Evolutionary conservation across 1,140 invertebrate species (phyloP).

Genomic region (Nixonia krombeini): DNA sequence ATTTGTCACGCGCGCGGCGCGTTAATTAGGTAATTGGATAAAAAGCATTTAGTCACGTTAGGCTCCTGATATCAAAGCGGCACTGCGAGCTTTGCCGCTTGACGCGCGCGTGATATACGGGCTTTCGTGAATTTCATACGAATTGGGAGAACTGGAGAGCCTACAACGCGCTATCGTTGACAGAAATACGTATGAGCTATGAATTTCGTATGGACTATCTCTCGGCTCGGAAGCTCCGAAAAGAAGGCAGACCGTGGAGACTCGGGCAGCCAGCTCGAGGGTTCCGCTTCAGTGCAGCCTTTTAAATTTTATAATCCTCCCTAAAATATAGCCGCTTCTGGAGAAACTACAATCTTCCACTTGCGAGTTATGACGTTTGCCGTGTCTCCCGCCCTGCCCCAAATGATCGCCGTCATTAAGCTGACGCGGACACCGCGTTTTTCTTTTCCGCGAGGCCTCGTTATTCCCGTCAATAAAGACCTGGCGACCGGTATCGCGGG

Average conservation of each 20-base stretch:
- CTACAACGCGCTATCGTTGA: slow-evolving; percentile 16
- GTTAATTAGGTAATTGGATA: no score
- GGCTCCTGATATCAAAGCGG: no score
- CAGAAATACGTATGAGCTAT: slow-evolving; percentile 41
- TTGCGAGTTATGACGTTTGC: slow-evolving; percentile 5
- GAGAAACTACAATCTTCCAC: slow-evolving; percentile 20
- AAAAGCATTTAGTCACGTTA: no score
- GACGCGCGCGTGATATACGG: no score
- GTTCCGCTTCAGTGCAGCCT: slow-evolving; percentile 4
- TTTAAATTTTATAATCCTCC: slow-evolving; percentile 32
- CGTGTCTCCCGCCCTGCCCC: no score
- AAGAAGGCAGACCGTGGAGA: slow-evolving; percentile 27
- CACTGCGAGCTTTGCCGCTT: no score
- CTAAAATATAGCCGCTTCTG: slow-evolving; percentile 18
- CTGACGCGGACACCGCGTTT: no score
- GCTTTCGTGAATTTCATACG: slow-evolving; percentile 21
- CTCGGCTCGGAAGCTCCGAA: slow-evolving; percentile 9
- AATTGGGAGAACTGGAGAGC: slow-evolving; percentile 1
- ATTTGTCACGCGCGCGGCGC: no score
- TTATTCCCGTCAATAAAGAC: no score
- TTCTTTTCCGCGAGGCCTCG: no score
- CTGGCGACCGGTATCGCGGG: no score
- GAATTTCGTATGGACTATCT: slow-evolving; percentile 38
- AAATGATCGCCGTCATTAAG: no score
- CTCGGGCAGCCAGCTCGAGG: slow-evolving; percentile 4